Evolutionary conservation across 2,113 vertebrate species (phyloP).

Genomic region (Oncorhynchus masou): DNA sequence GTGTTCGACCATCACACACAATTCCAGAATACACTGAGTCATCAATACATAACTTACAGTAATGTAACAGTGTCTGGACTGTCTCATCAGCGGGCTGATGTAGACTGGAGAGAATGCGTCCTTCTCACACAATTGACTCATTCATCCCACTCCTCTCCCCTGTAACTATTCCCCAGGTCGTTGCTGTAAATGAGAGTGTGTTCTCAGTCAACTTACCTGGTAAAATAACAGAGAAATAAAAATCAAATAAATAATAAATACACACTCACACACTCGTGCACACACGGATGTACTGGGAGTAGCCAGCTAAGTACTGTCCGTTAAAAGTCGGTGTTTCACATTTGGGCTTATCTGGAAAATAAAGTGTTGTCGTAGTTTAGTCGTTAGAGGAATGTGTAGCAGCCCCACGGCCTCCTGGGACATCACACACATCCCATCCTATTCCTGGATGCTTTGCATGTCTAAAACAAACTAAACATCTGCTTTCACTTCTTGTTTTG

Average conservation of each 20-base stretch:
- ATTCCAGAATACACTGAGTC: too few species aligned
- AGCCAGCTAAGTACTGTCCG: not conserved
- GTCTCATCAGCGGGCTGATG: too few species aligned
- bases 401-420: conserved; percentile 6
- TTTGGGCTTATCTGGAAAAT: not conserved
- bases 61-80: not conserved
- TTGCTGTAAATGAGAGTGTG: too few species aligned
- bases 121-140: too few species aligned
- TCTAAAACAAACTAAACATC: conserved; percentile 72
- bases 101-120: too few species aligned
- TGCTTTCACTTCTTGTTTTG: conserved; percentile 68
- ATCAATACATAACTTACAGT: too few species aligned
- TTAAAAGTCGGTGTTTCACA: not conserved
- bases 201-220: too few species aligned
- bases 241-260: too few species aligned
- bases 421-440: conserved; percentile 51
- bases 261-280: not conserved
- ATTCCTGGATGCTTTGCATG: conserved; percentile 72
- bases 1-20: too few species aligned
- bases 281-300: not conserved
- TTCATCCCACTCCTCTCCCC: too few species aligned
- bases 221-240: too few species aligned
- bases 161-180: too few species aligned
- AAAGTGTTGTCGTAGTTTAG: not conserved
- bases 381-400: conserved; percentile 4